Base-by-base conservation (phyloP, 53 echinoderm and acorn worm genomes). In the Arbacia lixula region DNA sequence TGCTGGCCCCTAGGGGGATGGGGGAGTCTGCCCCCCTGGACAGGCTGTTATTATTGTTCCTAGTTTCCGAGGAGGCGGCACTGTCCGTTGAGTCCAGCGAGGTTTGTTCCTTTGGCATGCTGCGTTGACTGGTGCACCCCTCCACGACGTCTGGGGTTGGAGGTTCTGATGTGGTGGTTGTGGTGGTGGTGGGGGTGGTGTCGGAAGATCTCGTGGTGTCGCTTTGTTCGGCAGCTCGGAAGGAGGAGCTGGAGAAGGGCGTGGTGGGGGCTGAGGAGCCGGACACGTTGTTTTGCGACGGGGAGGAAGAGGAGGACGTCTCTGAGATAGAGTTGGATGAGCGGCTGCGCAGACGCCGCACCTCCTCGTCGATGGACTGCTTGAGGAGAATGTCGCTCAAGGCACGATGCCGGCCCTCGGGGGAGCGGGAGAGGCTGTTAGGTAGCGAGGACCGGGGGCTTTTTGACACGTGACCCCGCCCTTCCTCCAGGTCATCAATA, bases 1-100 rank as follows among this genome's bases (percentile, higher is more conserved):
- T 26, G 60, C 61, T 32, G 74, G 11, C 56, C 55, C 66, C 60
- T 62, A 82, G 14, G 73, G 74, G 10, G 30, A 38, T 27, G 12
- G 50, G 66, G 34, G 21, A 56, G 3, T 26, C 58, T 3, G 77
- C 56, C 24, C 26, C 77, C 24, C 88, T 87, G 1, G 77, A 85
- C 52, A 88, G 86, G 51, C 92, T 92, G 72, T 92, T 92, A 76
- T 92, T 92, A 54, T 92, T 92, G 81, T 92, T 92, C 63, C 92
- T 85, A 5, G 88, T 82, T 26, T 88, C 86, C 2, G 85, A 74
- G 36, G 39, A 29, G 29, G 65, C 77, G 11, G 77, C 53, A 32
- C 74, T 53, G 52, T 74, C 74, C 8, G 53, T 16, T 19, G 74
- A 52, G 21, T 74, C 74, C 34, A 53, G 12, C 2, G 35, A 16